Percentiles rank a stretch among this genome's conserved stretches.
Conservation (phyloP, 2,113 vertebrate genomes). For the Megaceryle maxima region DNA sequence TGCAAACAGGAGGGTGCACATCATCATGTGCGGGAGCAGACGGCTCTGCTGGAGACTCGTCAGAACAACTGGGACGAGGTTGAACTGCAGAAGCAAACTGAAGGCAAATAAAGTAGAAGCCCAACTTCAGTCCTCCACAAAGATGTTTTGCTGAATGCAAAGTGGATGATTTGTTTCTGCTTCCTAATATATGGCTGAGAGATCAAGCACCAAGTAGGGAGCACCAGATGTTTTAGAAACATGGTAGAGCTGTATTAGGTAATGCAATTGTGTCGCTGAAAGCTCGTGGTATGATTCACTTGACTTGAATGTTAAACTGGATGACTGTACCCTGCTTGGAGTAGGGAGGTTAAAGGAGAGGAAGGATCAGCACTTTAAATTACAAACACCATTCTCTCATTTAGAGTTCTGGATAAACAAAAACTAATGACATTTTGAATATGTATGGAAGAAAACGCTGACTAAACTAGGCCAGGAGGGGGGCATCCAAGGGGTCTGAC, state of each 20-base stretch:
- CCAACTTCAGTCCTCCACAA: background rate
- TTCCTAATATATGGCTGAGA: background rate
- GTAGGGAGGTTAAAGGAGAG: background rate
- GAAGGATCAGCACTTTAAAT: background rate
- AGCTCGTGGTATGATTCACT: background rate
- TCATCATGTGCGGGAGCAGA: background rate
- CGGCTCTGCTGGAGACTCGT: background rate
- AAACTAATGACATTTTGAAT: background rate
- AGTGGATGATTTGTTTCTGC: background rate
- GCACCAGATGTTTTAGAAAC: background rate
- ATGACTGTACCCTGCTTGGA: background rate
- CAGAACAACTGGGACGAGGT: background rate
- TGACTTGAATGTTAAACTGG: background rate
- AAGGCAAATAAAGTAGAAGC: background rate
- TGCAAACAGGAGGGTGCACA: background rate
- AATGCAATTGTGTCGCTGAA: background rate
- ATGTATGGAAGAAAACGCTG: background rate
- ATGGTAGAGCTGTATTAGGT: background rate
- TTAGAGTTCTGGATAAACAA: constrained; percentile 14
- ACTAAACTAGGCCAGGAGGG: background rate
- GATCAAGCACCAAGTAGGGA: background rate
- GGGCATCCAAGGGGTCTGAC: background rate
- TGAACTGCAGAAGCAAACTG: background rate
- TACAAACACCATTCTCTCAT: background rate
- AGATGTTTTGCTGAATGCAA: background rate